phyloP scores from a whole-genome alignment of 2,797 vertebrate species.

The Oreortyx pictus region DNA sequence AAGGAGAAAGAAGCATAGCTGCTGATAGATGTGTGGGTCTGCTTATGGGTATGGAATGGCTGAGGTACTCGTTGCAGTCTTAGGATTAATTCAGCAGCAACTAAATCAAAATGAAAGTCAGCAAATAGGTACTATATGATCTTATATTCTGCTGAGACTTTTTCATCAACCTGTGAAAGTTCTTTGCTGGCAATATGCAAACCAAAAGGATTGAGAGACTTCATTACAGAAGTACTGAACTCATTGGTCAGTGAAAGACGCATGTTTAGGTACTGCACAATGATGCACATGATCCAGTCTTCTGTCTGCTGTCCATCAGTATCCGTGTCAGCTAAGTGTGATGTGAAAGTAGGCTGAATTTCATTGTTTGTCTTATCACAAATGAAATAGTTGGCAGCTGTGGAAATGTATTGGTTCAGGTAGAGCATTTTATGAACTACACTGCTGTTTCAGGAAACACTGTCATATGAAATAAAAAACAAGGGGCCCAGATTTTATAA shows the following conservation, averaged over 20 bases:
- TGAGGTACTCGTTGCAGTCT: not conserved
- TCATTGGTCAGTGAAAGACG: not conserved
- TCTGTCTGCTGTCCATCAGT: not conserved
- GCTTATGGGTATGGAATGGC: not conserved
- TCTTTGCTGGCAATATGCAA: not conserved
- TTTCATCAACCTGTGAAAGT: not conserved
- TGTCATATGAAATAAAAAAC: not conserved
- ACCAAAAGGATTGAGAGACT: not conserved
- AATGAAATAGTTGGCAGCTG: not conserved
- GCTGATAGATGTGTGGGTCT: not conserved
- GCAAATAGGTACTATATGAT: not conserved
- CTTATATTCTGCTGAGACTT: not conserved
- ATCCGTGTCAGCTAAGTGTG: not conserved
- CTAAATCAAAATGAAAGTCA: not conserved
- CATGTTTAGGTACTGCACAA: not conserved
- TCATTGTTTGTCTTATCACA: not conserved
- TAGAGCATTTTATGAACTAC: not conserved
- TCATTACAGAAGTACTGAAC: not conserved
- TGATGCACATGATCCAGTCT: not conserved
- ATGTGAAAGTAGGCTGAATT: not conserved
- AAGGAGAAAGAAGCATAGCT: not conserved
- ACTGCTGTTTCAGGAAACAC: not conserved
- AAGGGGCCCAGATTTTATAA: not conserved
- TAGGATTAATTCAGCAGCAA: not conserved
- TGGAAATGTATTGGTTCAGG: not conserved